Percentiles rank a stretch among this genome's conserved stretches.
These are phyloP conservation scores for Emys orbicularis DNA, from an alignment of 2,797 vertebrate species.

Conservation along the genomic window DNA sequence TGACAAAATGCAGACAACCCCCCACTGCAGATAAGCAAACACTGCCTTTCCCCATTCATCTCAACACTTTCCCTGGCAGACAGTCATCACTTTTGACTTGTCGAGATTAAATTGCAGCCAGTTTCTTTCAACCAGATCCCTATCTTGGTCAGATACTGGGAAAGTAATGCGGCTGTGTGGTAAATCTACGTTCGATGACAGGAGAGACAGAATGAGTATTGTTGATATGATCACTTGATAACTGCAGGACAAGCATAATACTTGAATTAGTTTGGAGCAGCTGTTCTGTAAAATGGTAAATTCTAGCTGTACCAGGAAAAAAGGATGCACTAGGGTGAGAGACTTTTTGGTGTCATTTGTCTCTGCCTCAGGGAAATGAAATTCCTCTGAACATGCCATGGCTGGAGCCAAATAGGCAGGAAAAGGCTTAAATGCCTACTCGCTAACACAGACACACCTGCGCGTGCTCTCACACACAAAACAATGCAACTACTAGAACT, in stretches of 20 bases:
- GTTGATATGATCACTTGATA: not conserved
- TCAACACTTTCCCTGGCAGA: conserved; percentile 8
- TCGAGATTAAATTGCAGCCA: conserved; percentile 4
- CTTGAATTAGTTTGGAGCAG: conserved; percentile 21
- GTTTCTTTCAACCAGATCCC: conserved; percentile 15
- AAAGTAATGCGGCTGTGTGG: conserved; percentile 6
- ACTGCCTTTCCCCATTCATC: not conserved
- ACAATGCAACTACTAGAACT: not conserved
- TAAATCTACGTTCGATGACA: not conserved
- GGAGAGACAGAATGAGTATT: not conserved
- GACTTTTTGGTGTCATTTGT: not conserved
- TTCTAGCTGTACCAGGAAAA: not conserved
- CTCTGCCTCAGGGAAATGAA: not conserved
- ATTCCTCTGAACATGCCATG: not conserved
- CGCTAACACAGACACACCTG: not conserved
- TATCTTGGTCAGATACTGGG: not conserved
- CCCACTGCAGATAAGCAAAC: not conserved
- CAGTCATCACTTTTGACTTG: not conserved
- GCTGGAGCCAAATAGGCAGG: not conserved
- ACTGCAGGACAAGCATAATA: not conserved
- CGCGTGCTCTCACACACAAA: not conserved
- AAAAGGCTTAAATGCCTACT: not conserved
- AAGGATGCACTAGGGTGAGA: not conserved
- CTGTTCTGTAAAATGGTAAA: conserved; percentile 6
- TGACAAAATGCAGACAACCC: not conserved